phyloP scores from a whole-genome alignment of 2,113 vertebrate genomes.

The Condylura cristata region DNA sequence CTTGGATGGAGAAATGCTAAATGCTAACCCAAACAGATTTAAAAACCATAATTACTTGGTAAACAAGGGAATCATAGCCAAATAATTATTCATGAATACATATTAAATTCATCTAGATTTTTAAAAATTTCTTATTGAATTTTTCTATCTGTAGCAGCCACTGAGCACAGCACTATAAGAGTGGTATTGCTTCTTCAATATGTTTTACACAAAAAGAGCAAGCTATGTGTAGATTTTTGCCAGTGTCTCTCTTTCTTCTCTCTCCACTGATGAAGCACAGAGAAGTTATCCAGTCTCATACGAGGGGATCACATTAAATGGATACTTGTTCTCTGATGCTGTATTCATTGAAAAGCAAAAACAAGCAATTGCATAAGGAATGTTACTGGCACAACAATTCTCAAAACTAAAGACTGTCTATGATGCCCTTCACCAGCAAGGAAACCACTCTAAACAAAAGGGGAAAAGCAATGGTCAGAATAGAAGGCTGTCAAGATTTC shows the following conservation, averaged over 20 bases:
- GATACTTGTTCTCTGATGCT: neutral
- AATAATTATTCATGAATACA: constrained; percentile 85
- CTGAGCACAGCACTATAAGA: constrained; percentile 9
- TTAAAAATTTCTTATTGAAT: constrained; percentile 51
- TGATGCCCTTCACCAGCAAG: neutral
- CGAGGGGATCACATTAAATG: neutral
- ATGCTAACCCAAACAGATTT: constrained; percentile 89
- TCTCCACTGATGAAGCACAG: neutral
- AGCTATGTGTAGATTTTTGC: neutral
- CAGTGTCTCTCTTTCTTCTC: constrained; percentile 48
- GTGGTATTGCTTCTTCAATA: constrained; percentile 41
- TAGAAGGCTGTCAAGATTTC: neutral
- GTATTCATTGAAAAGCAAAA: constrained; percentile 36
- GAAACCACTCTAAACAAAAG: neutral
- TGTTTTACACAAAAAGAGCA: constrained; percentile 42
- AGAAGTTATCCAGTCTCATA: neutral
- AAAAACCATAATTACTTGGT: constrained; percentile 87
- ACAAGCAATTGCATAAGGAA: constrained; percentile 64
- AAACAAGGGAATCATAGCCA: constrained; percentile 87
- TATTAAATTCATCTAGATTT: constrained; percentile 81
- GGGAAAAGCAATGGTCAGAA: neutral
- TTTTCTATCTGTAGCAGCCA: constrained; percentile 73
- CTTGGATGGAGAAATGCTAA: constrained; percentile 85
- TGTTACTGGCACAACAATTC: constrained; percentile 68
- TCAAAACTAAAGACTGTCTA: constrained; percentile 62